A percentile compares a stretch with the other conserved stretches of the same genome.
Evolutionary conservation across 1,140 invertebrate species (phyloP).

Genomic region (Macrobrachium nipponense): DNA sequence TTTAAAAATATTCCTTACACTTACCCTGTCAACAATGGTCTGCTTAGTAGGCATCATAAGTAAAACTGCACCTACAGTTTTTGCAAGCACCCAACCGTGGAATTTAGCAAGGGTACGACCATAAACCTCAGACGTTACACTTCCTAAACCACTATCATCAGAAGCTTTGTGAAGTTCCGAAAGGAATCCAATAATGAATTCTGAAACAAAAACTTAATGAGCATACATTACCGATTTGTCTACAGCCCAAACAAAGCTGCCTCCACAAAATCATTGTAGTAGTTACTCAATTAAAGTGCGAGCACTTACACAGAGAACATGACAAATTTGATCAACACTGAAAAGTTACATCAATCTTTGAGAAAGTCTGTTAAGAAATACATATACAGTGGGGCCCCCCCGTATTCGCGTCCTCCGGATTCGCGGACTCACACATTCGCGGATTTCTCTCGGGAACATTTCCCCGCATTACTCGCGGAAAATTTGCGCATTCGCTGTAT

Average conservation of each 20-base stretch:
- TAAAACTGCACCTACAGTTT: conserved; percentile 58
- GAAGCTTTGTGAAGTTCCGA: conserved; percentile 42
- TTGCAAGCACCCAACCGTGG: conserved; percentile 60
- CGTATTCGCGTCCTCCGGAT: no score
- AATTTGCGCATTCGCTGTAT: no score
- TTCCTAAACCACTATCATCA: conserved; percentile 49
- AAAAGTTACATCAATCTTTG: no score
- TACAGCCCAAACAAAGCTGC: no score
- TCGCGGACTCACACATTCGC: no score
- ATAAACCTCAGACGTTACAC: conserved; percentile 52
- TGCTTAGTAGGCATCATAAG: conserved; percentile 61
- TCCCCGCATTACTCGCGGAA: no score
- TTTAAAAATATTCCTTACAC: background rate
- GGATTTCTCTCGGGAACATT: no score
- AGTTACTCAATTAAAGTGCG: background rate
- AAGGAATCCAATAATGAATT: conserved; percentile 60
- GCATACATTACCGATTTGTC: background rate
- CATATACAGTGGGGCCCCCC: no score
- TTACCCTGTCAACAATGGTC: conserved; percentile 60
- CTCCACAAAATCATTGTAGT: no score
- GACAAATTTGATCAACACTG: no score
- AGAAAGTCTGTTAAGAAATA: no score
- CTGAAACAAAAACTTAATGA: conserved; percentile 15
- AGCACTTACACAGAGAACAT: no score
- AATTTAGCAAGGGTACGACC: conserved; percentile 55